These are phyloP conservation scores for Volucella zonaria DNA, from an alignment of 2,888 invertebrate genomes.

Conservation along the genomic window DNA sequence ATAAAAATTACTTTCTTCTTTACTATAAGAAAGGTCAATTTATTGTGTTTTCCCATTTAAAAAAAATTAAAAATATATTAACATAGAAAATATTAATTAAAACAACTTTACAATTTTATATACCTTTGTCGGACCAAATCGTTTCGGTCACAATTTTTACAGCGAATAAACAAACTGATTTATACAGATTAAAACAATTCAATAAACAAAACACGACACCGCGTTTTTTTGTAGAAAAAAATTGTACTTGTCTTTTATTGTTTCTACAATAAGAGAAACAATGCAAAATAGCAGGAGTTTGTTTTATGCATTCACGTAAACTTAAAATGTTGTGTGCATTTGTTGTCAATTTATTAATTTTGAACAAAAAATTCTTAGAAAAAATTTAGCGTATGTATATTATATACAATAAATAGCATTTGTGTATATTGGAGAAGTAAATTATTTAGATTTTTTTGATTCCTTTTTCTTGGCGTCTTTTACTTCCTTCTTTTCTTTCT, in stretches of 20 bases:
- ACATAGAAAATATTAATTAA: constrained; percentile 22
- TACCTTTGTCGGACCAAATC: background rate
- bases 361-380: constrained; percentile 14
- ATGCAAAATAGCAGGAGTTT: constrained; percentile 50
- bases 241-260: constrained; percentile 10
- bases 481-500: constrained; percentile 81
- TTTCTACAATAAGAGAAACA: constrained; percentile 1
- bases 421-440: constrained; percentile 45
- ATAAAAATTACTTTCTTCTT: constrained; percentile 3
- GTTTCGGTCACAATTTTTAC: background rate
- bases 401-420: constrained; percentile 61
- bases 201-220: constrained; percentile 1
- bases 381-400: constrained; percentile 46
- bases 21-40: constrained; percentile 37
- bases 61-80: constrained; percentile 43
- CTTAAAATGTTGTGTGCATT: constrained; percentile 60
- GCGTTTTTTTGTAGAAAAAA: constrained; percentile 20
- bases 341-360: constrained; percentile 42
- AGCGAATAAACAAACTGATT: background rate
- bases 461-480: constrained; percentile 81
- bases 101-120: constrained; percentile 12
- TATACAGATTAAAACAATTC: constrained; percentile 1
- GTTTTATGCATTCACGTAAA: constrained; percentile 18
- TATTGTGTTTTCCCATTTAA: constrained; percentile 44
- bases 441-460: constrained; percentile 81